A percentile compares a stretch with the other conserved stretches of the same genome.
phyloP scores from a whole-genome alignment of 2,113 vertebrate species.

The Myotis lucifugus region DNA sequence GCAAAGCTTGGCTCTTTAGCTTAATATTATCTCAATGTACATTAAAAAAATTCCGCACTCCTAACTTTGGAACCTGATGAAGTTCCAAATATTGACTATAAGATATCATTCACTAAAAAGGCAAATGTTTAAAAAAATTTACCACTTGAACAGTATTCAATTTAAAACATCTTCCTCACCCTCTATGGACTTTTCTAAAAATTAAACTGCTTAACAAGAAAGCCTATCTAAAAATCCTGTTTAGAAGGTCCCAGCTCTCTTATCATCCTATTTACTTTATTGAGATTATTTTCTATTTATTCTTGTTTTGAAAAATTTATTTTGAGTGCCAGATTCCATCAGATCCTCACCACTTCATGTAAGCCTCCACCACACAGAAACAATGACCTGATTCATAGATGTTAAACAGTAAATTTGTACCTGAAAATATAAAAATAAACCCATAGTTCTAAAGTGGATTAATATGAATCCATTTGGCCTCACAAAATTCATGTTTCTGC shows the following conservation, averaged over 20 bases:
- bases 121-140: neutral
- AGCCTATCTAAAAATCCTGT: neutral
- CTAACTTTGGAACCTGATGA: constrained; percentile 18
- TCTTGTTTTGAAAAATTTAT: constrained; percentile 33
- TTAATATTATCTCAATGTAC: neutral
- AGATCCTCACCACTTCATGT: neutral
- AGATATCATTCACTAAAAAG: neutral
- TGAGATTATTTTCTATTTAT: constrained; percentile 2
- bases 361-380: neutral
- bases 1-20: neutral
- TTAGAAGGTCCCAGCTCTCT: neutral
- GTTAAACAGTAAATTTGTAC: neutral
- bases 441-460: neutral
- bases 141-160: neutral
- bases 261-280: constrained; percentile 10
- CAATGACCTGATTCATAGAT: neutral
- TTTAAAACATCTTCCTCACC: neutral
- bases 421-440: neutral
- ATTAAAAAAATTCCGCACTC: neutral
- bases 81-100: neutral
- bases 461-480: neutral
- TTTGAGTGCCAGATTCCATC: neutral
- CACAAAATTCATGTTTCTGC: neutral
- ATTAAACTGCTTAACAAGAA: constrained; percentile 3
- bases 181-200: neutral